Percentiles rank a stretch among this genome's conserved stretches.
Conservation (phyloP, 2,113 vertebrate genomes). For the Scolopax mira region DNA sequence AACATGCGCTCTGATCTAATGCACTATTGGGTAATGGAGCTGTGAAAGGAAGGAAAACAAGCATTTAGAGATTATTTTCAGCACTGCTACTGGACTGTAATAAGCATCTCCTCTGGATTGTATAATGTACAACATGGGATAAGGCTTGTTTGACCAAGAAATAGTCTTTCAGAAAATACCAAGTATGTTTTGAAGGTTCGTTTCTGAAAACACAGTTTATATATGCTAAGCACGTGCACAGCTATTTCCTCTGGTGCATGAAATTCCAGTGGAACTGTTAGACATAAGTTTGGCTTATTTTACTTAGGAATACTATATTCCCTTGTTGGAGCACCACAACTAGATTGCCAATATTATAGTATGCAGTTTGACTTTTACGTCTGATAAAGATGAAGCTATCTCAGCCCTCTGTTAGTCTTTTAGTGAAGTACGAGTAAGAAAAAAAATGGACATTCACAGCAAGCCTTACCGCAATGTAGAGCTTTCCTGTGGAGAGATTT, state of each 20-base stretch:
- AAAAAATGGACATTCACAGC: neutral
- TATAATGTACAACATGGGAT: neutral
- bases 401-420: neutral
- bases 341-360: neutral
- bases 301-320: neutral
- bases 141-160: neutral
- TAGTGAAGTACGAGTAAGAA: neutral
- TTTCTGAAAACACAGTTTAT: neutral
- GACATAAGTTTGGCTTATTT: neutral
- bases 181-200: neutral
- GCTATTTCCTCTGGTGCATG: neutral
- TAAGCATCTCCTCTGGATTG: neutral
- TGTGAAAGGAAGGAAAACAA: conserved; percentile 32
- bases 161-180: neutral
- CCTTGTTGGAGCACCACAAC: neutral
- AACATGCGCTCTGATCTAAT: neutral
- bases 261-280: neutral
- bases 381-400: neutral
- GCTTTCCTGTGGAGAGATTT: neutral
- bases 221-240: neutral
- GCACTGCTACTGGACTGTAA: neutral
- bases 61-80: neutral
- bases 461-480: neutral
- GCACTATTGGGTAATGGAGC: neutral
- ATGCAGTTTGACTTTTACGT: neutral